These are phyloP conservation scores for Zygogramma bicolorata DNA, from an alignment of 2,888 invertebrate genomes.

Conservation along the genomic window DNA sequence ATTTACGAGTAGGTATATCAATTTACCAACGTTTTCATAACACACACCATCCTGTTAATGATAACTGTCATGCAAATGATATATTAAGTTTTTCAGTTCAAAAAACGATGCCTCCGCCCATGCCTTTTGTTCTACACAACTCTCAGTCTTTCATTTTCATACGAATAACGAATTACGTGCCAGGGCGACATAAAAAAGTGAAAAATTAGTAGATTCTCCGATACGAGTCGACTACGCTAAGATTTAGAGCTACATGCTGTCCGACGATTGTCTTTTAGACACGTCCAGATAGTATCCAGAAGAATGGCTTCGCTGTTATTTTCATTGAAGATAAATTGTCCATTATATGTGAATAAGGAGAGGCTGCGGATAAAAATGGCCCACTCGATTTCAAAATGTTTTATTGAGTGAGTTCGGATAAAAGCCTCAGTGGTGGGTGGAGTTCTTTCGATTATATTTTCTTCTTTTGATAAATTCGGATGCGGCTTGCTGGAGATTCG, in stretches of 20 bases:
- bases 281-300: slow-evolving; percentile 44
- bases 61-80: neutral
- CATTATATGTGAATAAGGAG: slow-evolving; percentile 43
- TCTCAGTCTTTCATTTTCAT: slow-evolving; percentile 17
- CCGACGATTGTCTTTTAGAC: slow-evolving; percentile 37
- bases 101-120: neutral
- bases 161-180: slow-evolving; percentile 15
- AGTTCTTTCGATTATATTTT: neutral
- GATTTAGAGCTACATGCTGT: slow-evolving; percentile 40
- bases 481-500: neutral
- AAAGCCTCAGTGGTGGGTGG: slow-evolving; percentile 17
- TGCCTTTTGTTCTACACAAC: neutral
- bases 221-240: slow-evolving; percentile 30
- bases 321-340: slow-evolving; percentile 47
- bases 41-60: too few relatives aligned
- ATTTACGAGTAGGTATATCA: too few relatives aligned
- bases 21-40: too few relatives aligned
- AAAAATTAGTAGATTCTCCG: slow-evolving; percentile 32
- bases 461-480: neutral
- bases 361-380: slow-evolving; percentile 44
- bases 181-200: slow-evolving; percentile 21
- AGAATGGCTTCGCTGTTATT: slow-evolving; percentile 38
- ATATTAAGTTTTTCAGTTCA: neutral
- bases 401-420: slow-evolving; percentile 22
- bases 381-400: slow-evolving; percentile 40